These are phyloP conservation scores for Paguma larvata DNA, from an alignment of 2,797 vertebrate species.

Conservation along the genomic window DNA sequence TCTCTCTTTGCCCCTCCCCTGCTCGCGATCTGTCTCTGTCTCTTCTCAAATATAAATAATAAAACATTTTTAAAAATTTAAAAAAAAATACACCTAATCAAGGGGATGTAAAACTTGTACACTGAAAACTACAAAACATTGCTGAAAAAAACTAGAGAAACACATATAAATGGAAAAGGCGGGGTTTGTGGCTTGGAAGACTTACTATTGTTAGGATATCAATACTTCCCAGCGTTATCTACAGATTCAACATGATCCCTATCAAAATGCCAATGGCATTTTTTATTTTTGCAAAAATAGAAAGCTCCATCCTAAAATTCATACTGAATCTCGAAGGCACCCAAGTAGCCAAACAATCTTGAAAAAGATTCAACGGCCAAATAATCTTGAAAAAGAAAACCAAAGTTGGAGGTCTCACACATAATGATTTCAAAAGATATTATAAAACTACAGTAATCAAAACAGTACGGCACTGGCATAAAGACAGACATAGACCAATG, in stretches of 20 bases:
- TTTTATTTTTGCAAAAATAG: slow-evolving; percentile 25
- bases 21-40: too few relatives aligned
- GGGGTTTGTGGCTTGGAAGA: not conserved
- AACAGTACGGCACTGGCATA: not conserved
- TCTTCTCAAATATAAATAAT: too few relatives aligned
- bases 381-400: not conserved
- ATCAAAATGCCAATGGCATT: not conserved
- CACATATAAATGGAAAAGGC: slow-evolving; percentile 30
- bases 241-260: not conserved
- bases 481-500: not conserved
- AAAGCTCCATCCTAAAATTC: slow-evolving; percentile 31
- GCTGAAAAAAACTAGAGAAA: slow-evolving; percentile 4
- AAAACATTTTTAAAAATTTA: too few relatives aligned
- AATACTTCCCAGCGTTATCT: not conserved
- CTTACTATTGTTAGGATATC: not conserved
- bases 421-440: slow-evolving; percentile 35
- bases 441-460: not conserved
- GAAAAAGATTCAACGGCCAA: not conserved
- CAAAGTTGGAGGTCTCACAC: not conserved
- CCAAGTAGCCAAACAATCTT: not conserved
- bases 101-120: not conserved
- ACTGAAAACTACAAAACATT: not conserved
- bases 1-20: too few relatives aligned
- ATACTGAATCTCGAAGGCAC: not conserved
- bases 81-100: not conserved